Conservation (phyloP, 2,113 vertebrate genomes). For the Dipodomys stephensi region DNA sequence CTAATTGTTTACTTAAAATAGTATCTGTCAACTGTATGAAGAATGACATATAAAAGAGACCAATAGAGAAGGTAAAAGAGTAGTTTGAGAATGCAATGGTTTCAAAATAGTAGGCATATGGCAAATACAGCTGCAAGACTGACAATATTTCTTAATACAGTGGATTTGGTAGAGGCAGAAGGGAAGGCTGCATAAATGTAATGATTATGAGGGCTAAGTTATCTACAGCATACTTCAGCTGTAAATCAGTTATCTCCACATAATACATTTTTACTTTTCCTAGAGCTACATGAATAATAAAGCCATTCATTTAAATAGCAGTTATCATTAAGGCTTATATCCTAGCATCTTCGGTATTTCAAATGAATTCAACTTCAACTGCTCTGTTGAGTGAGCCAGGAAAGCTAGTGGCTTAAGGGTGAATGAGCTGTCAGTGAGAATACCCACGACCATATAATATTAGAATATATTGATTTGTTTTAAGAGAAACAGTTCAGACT, state of each 20-base stretch:
- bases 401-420: slow-evolving; percentile 58
- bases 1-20: neutral
- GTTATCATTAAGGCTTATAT: slow-evolving; percentile 23
- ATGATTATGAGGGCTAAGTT: neutral
- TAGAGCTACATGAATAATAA: slow-evolving; percentile 22
- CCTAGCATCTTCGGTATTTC: slow-evolving; percentile 29
- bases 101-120: neutral
- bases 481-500: neutral
- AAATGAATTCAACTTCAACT: slow-evolving; percentile 61
- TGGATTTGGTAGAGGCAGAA: neutral
- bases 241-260: slow-evolving; percentile 11
- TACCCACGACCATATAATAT: slow-evolving; percentile 15
- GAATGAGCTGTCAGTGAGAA: slow-evolving; percentile 45
- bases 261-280: slow-evolving; percentile 23
- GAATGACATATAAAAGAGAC: neutral
- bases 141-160: neutral
- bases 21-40: neutral
- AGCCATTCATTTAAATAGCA: slow-evolving; percentile 33
- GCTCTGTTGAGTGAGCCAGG: slow-evolving; percentile 17
- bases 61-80: neutral
- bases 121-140: neutral
- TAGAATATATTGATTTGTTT: slow-evolving; percentile 64
- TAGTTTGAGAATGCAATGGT: neutral
- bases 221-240: neutral
- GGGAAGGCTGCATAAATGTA: neutral